These are phyloP conservation scores for Lepus timidus DNA, from an alignment of 2,113 vertebrate genomes.

Conservation along the genomic window DNA sequence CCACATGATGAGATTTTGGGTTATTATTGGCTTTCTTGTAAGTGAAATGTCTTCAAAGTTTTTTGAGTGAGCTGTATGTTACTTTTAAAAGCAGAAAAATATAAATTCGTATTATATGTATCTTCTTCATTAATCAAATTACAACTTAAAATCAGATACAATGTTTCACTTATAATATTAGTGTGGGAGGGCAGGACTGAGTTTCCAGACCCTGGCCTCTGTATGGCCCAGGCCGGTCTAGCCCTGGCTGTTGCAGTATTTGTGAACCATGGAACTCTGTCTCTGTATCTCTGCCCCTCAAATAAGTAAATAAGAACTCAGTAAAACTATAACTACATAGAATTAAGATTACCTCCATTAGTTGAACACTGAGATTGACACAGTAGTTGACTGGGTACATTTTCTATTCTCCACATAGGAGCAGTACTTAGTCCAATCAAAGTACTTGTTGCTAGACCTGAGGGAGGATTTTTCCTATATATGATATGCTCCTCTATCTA, in stretches of 20 bases:
- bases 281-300: no score
- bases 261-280: no score
- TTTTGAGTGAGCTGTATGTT: conserved; percentile 10
- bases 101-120: not conserved
- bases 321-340: not conserved
- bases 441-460: not conserved
- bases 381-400: not conserved
- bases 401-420: not conserved
- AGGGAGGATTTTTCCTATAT: no score
- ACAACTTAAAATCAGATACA: not conserved
- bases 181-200: no score
- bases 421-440: not conserved
- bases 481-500: not conserved
- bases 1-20: not conserved
- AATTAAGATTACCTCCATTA: not conserved
- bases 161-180: no score
- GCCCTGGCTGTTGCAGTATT: no score
- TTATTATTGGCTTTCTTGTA: not conserved
- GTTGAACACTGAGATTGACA: not conserved
- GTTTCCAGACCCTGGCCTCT: no score
- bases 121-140: not conserved
- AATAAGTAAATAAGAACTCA: not conserved
- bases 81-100: conserved; percentile 4
- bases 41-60: not conserved
- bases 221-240: no score